Evolutionary conservation across 2,888 invertebrate species (phyloP), one percentile per base, ranked within the genome.

Genomic region (Noctua pronuba): DNA sequence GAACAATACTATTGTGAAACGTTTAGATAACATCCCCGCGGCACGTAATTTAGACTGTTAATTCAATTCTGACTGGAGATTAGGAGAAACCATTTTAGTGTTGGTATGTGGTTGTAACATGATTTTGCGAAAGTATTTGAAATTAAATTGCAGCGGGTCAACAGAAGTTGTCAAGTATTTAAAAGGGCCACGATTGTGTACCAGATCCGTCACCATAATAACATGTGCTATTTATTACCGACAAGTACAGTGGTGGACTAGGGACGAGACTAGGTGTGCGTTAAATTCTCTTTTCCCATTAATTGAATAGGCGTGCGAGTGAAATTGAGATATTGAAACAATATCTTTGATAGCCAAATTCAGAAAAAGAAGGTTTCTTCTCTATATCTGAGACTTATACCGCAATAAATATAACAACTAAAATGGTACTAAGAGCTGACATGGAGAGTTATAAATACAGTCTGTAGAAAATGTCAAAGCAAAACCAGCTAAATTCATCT

Each of bases 1-100:
- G 93, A 95, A 95, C 95, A 95, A 95, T 95, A 92, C 95, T 92
- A 94, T 96, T 96, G 95, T 94, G 95, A 95, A 96, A 95, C 91
- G 88, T 92, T 91, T 92, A 93, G 96, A 96, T 95, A 95, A 95
- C 93, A 95, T 94, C 94, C 94, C 93, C 88, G 90, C 91, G 91
- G 90, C 90, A 91, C 90, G 92, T 91, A 91, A 93, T 93, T 93
- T 93, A 90, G 91, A 88, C 91, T 88, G 88, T 91, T 90, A 91
- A 93, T 92, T 93, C 92, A 92, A 92, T 91, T 93, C 89, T 90
- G 89, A 90, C 86, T 89, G 71, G 77, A 86, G 89, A 91, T 91
- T 89, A 89, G 87, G 70, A 80, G 77, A 87, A 83, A 79, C 84
- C 67, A 86, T 89, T 88, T 79, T 65, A 75, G 74, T 78, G 60